Conservation (phyloP, 2,113 vertebrate species). For the Cyphomyrus discorhynchus region DNA sequence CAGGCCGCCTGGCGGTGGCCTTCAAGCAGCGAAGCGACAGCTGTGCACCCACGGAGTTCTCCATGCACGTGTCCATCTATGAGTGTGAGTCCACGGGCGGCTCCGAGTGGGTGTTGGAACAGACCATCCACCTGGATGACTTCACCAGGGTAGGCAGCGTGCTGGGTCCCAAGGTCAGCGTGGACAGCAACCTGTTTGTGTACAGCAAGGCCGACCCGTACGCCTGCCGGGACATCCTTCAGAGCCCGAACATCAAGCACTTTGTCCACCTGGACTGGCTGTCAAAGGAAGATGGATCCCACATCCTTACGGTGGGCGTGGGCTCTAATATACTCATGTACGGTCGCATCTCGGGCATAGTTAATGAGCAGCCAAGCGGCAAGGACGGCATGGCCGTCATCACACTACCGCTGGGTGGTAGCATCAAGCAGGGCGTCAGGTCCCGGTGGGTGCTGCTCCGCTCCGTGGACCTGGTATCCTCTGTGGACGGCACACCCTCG, state of each 20-base stretch:
- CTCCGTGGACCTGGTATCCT: constrained; percentile 85
- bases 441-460: constrained; percentile 92
- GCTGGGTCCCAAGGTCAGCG: constrained; percentile 84
- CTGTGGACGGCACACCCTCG: constrained; percentile 90
- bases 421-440: constrained; percentile 93
- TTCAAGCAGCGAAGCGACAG: constrained; percentile 80
- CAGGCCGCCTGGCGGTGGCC: constrained; percentile 85
- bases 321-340: constrained; percentile 98
- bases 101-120: constrained; percentile 95
- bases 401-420: constrained; percentile 91
- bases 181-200: constrained; percentile 96
- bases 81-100: constrained; percentile 97
- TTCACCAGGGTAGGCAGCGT: constrained; percentile 75
- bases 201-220: constrained; percentile 90
- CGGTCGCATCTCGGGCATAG: constrained; percentile 86
- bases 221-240: constrained; percentile 71
- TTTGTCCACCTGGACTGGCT: constrained; percentile 97
- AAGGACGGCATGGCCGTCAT: constrained; percentile 92
- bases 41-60: constrained; percentile 77
- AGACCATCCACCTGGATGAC: constrained; percentile 91
- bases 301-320: constrained; percentile 93
- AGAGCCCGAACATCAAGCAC: constrained; percentile 90
- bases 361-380: constrained; percentile 80
- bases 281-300: constrained; percentile 96
- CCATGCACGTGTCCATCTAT: constrained; percentile 96